Conservation (phyloP, 2,888 invertebrate genomes). For the Schizaphis graminum region DNA sequence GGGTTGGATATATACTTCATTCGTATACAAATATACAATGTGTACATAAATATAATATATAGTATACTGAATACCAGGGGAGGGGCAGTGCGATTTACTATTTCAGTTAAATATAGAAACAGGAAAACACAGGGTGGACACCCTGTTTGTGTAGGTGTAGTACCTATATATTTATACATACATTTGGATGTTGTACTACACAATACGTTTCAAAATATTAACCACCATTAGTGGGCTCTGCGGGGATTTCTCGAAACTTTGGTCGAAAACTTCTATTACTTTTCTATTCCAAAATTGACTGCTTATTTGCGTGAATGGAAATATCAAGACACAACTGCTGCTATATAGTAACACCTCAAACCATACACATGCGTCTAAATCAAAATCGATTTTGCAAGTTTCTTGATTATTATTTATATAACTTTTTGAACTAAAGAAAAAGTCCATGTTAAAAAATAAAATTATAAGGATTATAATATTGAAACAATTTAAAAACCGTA, state of each 20-base stretch:
- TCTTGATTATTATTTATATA: background rate
- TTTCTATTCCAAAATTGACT: background rate
- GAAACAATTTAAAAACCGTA: background rate
- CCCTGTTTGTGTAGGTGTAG: background rate
- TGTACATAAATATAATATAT: background rate
- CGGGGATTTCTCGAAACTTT: slow-evolving; percentile 9
- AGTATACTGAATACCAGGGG: background rate
- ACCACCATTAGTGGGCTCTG: background rate
- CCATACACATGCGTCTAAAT: background rate
- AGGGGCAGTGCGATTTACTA: background rate
- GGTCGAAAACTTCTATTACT: background rate
- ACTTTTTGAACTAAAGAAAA: background rate
- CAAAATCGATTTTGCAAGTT: background rate
- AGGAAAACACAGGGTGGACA: background rate
- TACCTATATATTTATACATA: background rate
- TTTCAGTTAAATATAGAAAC: background rate
- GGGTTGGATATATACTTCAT: background rate
- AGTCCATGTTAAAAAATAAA: background rate
- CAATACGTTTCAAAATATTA: slow-evolving; percentile 23
- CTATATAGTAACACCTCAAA: background rate
- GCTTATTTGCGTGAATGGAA: background rate
- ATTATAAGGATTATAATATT: background rate
- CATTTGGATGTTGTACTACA: background rate
- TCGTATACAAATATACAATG: background rate
- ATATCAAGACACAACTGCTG: background rate